phyloP scores from a whole-genome alignment of 2,888 invertebrate species.

The Diachrysia chrysitis region DNA sequence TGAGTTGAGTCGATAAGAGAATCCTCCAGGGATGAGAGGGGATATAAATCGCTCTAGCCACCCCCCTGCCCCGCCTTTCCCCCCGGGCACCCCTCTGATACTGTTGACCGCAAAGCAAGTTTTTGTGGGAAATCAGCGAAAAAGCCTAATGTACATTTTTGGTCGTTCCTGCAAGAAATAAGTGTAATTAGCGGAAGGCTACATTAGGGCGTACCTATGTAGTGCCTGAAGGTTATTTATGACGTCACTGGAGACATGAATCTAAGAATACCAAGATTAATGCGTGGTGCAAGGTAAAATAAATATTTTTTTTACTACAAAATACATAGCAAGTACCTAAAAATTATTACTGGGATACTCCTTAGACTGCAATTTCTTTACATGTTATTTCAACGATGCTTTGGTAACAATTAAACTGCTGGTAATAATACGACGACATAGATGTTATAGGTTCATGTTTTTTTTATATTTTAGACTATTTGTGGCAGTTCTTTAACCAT shows the following conservation, averaged over 20 bases:
- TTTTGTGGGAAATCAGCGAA: conserved; percentile 58
- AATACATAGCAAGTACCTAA: no score
- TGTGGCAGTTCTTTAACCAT: no score
- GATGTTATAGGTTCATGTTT: no score
- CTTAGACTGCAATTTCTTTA: no score
- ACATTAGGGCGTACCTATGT: conserved; percentile 11
- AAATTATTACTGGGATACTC: no score
- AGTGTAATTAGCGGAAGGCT: conserved; percentile 45
- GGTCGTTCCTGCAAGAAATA: conserved; percentile 42
- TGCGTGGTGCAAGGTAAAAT: no score
- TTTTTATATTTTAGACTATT: no score
- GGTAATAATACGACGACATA: no score
- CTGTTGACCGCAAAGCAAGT: conserved; percentile 59
- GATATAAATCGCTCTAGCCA: conserved; percentile 67
- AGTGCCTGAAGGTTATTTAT: conserved; percentile 25
- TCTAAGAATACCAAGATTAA: conserved; percentile 11
- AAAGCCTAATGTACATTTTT: conserved; percentile 57
- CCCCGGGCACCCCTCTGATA: conserved; percentile 31
- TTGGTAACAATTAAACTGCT: no score
- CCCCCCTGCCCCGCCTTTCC: conserved; percentile 39
- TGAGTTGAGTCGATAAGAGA: conserved; percentile 74
- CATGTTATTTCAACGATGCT: no score
- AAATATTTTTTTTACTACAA: no score
- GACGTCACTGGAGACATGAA: conserved; percentile 8
- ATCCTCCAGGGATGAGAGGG: conserved; percentile 72